Conservation (phyloP, 2,113 vertebrate species). For the Nannobrachium achirus region DNA sequence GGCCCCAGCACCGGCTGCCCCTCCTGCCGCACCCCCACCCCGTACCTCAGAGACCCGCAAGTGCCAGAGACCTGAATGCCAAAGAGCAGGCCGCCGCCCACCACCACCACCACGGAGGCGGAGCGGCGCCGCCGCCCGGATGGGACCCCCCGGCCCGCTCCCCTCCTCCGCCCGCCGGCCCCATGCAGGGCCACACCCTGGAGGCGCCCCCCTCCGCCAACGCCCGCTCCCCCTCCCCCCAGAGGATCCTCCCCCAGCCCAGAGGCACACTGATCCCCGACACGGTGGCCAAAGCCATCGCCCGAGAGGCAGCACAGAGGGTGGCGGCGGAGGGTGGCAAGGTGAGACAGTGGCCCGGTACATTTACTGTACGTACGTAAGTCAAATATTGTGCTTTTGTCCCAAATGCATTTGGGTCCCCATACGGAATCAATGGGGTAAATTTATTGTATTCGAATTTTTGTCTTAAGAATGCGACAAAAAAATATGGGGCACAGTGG, state of each 20-base stretch:
- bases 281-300: slow-evolving; percentile 94
- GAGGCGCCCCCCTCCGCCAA: slow-evolving; percentile 82
- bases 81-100: slow-evolving; percentile 86
- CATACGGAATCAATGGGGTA: no score
- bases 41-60: slow-evolving; percentile 89
- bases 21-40: slow-evolving; percentile 73
- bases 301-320: slow-evolving; percentile 91
- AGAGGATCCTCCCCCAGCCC: slow-evolving; percentile 94
- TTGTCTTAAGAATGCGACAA: no score
- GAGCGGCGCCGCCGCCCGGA: slow-evolving; percentile 56
- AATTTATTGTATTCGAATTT: no score
- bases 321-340: slow-evolving; percentile 88
- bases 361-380: neutral
- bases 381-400: neutral
- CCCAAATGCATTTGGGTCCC: no score
- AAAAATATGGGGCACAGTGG: no score
- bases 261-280: slow-evolving; percentile 88
- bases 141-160: slow-evolving; percentile 71
- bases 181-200: slow-evolving; percentile 82
- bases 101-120: slow-evolving; percentile 68
- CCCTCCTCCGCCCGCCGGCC: slow-evolving; percentile 51
- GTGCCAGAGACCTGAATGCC: slow-evolving; percentile 91
- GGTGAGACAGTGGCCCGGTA: slow-evolving; percentile 81
- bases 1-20: slow-evolving; percentile 75
- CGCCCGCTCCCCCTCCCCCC: slow-evolving; percentile 90